A percentile compares a stretch with the other conserved stretches of the same genome.
Evolutionary conservation across 2,888 invertebrate species (phyloP).

Genomic region (Aspidiotus rigidus): DNA sequence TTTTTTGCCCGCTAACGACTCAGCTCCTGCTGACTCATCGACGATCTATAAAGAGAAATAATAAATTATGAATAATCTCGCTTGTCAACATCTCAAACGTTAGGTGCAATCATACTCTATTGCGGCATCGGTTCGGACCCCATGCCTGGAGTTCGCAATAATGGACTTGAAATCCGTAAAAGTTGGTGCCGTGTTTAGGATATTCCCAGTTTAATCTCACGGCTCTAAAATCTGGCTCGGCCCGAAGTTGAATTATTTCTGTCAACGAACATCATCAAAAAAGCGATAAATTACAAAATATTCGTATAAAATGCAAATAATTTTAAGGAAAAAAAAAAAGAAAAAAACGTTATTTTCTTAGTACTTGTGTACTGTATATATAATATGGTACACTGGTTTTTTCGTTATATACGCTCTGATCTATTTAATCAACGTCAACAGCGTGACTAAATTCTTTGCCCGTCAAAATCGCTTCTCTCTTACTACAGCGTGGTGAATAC

Average conservation of each 20-base stretch:
- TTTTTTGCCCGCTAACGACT: slow-evolving; percentile 41
- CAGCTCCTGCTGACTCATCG: slow-evolving; percentile 39
- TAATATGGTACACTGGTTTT: slow-evolving; percentile 17
- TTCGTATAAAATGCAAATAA: background rate
- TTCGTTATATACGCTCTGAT: slow-evolving; percentile 24
- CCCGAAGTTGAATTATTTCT: slow-evolving; percentile 38
- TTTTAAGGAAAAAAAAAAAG: background rate
- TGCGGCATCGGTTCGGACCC: slow-evolving; percentile 66
- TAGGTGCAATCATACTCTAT: slow-evolving; percentile 46
- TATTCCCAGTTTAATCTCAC: slow-evolving; percentile 57
- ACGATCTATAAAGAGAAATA: slow-evolving; percentile 35
- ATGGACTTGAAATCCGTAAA: slow-evolving; percentile 58
- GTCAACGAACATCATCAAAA: slow-evolving; percentile 21
- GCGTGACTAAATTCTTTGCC: slow-evolving; percentile 20
- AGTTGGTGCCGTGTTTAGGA: slow-evolving; percentile 44
- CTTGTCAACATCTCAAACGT: too few relatives aligned
- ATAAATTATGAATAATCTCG: too few relatives aligned
- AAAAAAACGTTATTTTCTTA: background rate
- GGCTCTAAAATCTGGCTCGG: slow-evolving; percentile 56
- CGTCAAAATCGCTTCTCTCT: background rate
- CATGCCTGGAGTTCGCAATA: slow-evolving; percentile 72
- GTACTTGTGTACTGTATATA: background rate
- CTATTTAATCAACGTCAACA: slow-evolving; percentile 25
- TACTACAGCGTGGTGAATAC: background rate
- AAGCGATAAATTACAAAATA: background rate